Evolutionary conservation across 2,797 vertebrate species (phyloP).

Genomic region (Peromyscus aztecus): DNA sequence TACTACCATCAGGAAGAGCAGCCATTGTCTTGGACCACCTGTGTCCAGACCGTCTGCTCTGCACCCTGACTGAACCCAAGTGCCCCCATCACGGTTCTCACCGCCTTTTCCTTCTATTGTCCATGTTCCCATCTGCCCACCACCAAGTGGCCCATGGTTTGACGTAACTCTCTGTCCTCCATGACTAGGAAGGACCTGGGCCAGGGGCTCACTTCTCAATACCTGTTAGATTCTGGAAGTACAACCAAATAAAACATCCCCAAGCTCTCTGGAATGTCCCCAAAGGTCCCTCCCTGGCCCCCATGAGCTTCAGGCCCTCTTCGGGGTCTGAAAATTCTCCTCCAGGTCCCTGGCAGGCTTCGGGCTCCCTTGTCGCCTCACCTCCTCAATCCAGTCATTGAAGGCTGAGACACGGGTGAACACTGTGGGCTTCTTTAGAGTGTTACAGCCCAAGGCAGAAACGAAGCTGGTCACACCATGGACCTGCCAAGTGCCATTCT

Average conservation of each 20-base stretch:
- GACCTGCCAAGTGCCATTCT: conserved; percentile 90
- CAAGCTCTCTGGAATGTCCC: background rate
- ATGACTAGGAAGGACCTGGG: background rate
- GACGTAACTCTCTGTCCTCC: background rate
- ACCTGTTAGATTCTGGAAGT: background rate
- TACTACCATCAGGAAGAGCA: rapidly evolving
- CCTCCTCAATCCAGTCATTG: conserved; percentile 91
- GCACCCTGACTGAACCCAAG: background rate
- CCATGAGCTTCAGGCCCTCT: background rate
- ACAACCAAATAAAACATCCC: background rate
- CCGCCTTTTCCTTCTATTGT: background rate
- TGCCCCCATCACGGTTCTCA: background rate
- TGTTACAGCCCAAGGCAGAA: conserved; percentile 91
- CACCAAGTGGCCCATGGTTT: background rate
- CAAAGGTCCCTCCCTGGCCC: no score
- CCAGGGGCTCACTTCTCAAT: background rate
- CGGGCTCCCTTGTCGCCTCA: conserved; percentile 62
- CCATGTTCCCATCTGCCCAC: background rate
- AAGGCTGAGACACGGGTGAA: conserved; percentile 94
- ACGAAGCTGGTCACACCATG: conserved; percentile 94
- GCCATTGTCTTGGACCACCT: background rate
- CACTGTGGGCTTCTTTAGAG: conserved; percentile 92
- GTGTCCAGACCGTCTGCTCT: background rate
- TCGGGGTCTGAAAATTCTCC: background rate
- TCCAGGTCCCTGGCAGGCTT: rapidly evolving